Evolutionary conservation across 1,140 invertebrate species (phyloP), one percentile per base, ranked within the genome.

Genomic region (Trachymyrmex cornetzi): DNA sequence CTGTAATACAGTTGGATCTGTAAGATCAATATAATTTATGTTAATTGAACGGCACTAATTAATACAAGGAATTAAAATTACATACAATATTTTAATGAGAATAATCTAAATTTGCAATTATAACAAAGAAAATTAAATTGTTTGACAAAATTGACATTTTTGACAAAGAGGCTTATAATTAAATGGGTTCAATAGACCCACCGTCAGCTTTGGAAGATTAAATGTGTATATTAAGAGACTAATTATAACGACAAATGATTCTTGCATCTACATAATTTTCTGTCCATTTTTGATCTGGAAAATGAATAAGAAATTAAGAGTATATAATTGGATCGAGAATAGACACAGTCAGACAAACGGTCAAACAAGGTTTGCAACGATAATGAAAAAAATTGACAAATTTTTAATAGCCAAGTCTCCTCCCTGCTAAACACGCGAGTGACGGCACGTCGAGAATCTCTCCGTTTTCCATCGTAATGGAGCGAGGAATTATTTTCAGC

Each of bases 401-500:
- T 19, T 2, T 0, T 71, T 22, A 48, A 59, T 30, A 24, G 30
- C 57, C 55, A 12, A 75, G 48, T 44, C n/a, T 38, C 38, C 38
- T 30, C 9, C 24, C 34, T 38, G 27, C 14, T 44, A 59, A 22
- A 48, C 55, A 24, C 34, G 55, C 19, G 22, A 7, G 38, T 12
- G 44, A 27, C 14, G 24, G 55, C 69, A 24, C 67, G 53, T 69
- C 24, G 67, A 19, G 44, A 84, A 84, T 84, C 69, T 57, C 77
- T 7, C 77, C 80, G 69, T 67, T 84, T 67, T 27, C 61, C 59
- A 61, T 55, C 50, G 64, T 61, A 64, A 86, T 64, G 30, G 81
- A 75, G 81, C 72, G 64, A 86, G 38, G 77, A 80, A 61, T 85
- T 79, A 77, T 79, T 80, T 80, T 53, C 61, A 38, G 14, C 11